Conservation (phyloP, 2,888 invertebrate genomes). For the Bimastos eiseni region DNA sequence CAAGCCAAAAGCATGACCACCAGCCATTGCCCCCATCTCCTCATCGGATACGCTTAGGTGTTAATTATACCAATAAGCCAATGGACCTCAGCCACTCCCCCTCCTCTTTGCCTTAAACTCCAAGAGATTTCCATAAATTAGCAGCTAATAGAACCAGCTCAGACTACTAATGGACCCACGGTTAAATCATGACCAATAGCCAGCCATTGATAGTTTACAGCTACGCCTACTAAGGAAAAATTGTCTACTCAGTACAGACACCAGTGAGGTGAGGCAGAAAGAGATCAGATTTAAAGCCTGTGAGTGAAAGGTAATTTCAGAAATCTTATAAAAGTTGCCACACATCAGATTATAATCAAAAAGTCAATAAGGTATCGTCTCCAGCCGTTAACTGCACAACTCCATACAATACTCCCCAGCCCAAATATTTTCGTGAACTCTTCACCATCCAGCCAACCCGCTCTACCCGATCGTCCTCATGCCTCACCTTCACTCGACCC, state of each 20-base stretch:
- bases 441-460: too few relatives aligned
- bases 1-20: background rate
- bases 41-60: background rate
- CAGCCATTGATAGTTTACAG: background rate
- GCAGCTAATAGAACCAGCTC: conserved; percentile 7
- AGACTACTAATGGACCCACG: background rate
- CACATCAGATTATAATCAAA: background rate
- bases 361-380: too few relatives aligned
- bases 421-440: too few relatives aligned
- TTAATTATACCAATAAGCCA: background rate
- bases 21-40: background rate
- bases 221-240: background rate
- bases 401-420: too few relatives aligned
- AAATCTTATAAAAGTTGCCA: background rate
- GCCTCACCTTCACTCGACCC: too few relatives aligned
- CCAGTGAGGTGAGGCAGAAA: background rate
- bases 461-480: too few relatives aligned
- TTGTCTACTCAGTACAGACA: background rate
- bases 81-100: background rate
- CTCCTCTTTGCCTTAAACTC: background rate
- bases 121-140: background rate
- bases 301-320: background rate
- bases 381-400: background rate
- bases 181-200: background rate
- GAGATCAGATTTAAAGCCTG: background rate